Evolutionary conservation across 2,888 invertebrate species (phyloP), one percentile per base, ranked within the genome.

Genomic region (Morpho deidamia): DNA sequence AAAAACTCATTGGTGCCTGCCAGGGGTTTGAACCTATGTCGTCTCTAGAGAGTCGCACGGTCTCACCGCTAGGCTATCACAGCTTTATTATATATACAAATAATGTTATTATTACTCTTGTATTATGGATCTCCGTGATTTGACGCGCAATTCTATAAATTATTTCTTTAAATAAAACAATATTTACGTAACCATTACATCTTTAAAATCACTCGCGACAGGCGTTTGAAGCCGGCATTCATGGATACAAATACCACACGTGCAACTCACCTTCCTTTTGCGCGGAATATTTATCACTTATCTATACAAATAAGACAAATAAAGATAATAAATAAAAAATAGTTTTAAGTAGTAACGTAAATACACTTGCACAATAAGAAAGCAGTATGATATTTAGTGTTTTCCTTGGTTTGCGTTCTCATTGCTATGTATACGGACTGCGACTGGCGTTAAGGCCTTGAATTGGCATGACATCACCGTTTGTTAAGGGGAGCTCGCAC

Each of bases 241-340:
- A 8, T 11, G 3, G 9, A 14, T n/a, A 11, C 37, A n/a, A 14
- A 35, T 45, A 37, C 9, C 8, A 7, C 48, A 58, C 62, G 58
- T 59, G 53, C 59, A 81, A 23, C 87, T 86, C 67, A 89, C 88
- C 88, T 89, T 89, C 81, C 85, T 81, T 74, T 87, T 89, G 8
- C 88, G 86, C 69, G 89, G 88, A 85, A 88, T 88, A 74, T 76
- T 87, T 68, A 65, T 66, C 66, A 69, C 74, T 76, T 72, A 70
- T 39, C 14, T 35, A 65, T 63, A 65, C 38, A 56, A 62, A 68
- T 64, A 61, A 61, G 60, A 68, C 62, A 70, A 59, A 51, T 37
- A 44, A 23, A 44, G 9, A 40, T 35, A 44, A 34, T 59, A 56
- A 11, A 54, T 61, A 61, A 45, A 58, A 48, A 52, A 10, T 7